These are phyloP conservation scores for Catharus bicknelli DNA, from an alignment of 2,113 vertebrate genomes.

Conservation along the genomic window DNA sequence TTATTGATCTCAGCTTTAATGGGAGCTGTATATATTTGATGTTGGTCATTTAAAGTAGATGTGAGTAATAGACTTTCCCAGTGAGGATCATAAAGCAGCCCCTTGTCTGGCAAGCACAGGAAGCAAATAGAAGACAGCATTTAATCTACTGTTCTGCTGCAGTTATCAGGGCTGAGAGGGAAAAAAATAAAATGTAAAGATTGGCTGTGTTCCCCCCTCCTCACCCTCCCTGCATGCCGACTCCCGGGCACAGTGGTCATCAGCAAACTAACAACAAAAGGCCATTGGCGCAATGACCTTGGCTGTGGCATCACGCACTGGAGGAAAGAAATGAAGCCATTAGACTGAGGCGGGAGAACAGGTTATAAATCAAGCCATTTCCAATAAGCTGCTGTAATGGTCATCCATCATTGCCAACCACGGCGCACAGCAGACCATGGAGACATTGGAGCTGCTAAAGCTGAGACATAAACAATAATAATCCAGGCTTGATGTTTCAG, in stretches of 20 bases:
- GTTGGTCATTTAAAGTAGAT: constrained; percentile 94
- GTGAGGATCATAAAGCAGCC: constrained; percentile 90
- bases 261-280: constrained; percentile 95
- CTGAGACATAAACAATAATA: constrained; percentile 97
- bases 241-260: constrained; percentile 86
- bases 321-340: constrained; percentile 99
- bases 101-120: constrained; percentile 83
- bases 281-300: constrained; percentile 97
- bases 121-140: constrained; percentile 84
- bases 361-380: constrained; percentile 99
- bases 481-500: constrained; percentile 88
- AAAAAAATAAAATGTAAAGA: constrained; percentile 76
- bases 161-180: constrained; percentile 77
- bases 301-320: constrained; percentile 98
- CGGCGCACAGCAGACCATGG: constrained; percentile 86
- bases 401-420: constrained; percentile 95
- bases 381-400: constrained; percentile 99
- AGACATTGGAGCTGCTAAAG: constrained; percentile 85
- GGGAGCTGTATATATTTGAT: constrained; percentile 96
- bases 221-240: constrained; percentile 16
- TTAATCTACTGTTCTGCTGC: constrained; percentile 87
- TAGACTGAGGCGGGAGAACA: constrained; percentile 94
- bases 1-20: constrained; percentile 97
- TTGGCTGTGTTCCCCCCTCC: constrained; percentile 36
- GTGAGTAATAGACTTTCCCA: constrained; percentile 96